Evolutionary conservation across 2,797 vertebrate genomes (phyloP).

Genomic region (Pristis pectinata): DNA sequence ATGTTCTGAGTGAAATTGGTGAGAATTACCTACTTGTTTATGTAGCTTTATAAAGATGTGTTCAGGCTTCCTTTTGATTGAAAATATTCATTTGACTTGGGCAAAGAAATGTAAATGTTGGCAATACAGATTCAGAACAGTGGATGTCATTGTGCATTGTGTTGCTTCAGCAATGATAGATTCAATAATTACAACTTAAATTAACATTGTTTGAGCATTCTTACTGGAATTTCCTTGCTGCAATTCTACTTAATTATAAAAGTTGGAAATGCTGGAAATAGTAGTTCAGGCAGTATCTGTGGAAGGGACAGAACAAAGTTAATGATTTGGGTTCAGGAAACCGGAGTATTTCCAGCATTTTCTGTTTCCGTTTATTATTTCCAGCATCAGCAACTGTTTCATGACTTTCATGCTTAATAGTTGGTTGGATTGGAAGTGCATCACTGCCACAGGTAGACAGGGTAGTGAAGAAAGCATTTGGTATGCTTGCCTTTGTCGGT

Average conservation of each 20-base stretch:
- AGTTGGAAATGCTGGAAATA: no score
- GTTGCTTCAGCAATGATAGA: not conserved
- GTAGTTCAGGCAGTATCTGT: no score
- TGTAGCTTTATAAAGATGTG: not conserved
- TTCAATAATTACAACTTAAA: not conserved
- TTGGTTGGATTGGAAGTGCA: not conserved
- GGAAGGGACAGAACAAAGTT: no score
- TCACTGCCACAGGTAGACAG: no score
- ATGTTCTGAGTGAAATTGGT: not conserved
- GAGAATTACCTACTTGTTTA: not conserved
- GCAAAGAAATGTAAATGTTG: not conserved
- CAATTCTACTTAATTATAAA: not conserved
- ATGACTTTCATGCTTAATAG: no score
- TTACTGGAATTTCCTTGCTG: not conserved
- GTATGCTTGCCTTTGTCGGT: no score
- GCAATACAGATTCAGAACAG: not conserved
- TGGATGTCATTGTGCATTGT: not conserved
- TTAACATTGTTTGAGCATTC: not conserved
- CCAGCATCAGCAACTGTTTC: no score
- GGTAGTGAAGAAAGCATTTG: no score
- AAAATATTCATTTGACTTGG: not conserved
- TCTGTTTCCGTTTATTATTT: no score
- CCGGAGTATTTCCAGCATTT: no score
- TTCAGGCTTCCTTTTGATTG: not conserved
- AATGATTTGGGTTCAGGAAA: no score